phyloP scores from a whole-genome alignment of 2,113 vertebrate genomes.

The Anas platyrhynchos region DNA sequence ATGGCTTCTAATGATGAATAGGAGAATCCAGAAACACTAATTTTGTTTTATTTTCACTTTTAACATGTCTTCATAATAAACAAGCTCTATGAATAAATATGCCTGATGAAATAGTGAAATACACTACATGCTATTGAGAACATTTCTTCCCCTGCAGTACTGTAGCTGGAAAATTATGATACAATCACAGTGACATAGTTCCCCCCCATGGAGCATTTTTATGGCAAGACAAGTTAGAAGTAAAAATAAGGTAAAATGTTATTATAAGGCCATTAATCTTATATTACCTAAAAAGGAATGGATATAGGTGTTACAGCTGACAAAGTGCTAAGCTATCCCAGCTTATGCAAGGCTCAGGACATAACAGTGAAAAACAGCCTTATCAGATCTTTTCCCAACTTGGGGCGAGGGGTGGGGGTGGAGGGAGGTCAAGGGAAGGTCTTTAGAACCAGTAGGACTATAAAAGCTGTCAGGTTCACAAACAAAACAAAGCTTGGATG shows the following conservation, averaged over 20 bases:
- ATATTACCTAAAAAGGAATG: conserved; percentile 29
- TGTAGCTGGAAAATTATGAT: conserved; percentile 25
- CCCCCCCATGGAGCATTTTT: conserved; percentile 15
- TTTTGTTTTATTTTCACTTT: conserved; percentile 59
- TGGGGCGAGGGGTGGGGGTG: not conserved
- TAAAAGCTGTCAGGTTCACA: not conserved
- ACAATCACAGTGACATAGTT: conserved; percentile 2
- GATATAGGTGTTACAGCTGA: conserved; percentile 24
- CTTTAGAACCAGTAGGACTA: not conserved
- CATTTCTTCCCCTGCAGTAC: not conserved
- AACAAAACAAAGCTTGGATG: conserved; percentile 2
- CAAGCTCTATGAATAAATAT: conserved; percentile 29
- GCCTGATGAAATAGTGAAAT: not conserved
- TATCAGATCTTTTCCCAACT: not conserved
- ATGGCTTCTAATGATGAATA: not conserved
- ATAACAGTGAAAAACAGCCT: not conserved
- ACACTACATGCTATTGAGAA: not conserved
- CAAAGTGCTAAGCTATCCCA: not conserved
- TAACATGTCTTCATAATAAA: not conserved
- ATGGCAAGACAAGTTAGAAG: not conserved
- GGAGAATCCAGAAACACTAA: not conserved
- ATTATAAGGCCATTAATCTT: conserved; percentile 48
- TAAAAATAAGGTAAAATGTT: conserved; percentile 57
- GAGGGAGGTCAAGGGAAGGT: not conserved
- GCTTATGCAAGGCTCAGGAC: not conserved